These are phyloP conservation scores for Agriopis aurantiaria DNA, from an alignment of 2,888 invertebrate species.

Conservation along the genomic window DNA sequence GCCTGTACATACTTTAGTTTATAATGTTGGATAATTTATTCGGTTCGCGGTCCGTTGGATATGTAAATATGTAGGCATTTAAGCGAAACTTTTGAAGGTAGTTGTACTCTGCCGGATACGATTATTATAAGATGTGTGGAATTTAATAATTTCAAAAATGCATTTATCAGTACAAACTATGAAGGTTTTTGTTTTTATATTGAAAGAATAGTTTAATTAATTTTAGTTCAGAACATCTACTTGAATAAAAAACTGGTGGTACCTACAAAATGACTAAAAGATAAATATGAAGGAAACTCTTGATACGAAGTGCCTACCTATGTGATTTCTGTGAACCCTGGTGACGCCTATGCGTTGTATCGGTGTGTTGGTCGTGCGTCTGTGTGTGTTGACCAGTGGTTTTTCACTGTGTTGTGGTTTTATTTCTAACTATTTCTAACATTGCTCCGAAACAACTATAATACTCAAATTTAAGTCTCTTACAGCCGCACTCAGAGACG, in stretches of 20 bases:
- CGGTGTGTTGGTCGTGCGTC: conserved; percentile 23
- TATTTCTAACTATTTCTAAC: conserved; percentile 12
- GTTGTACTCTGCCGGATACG: neutral
- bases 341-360: conserved; percentile 36
- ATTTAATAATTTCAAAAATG: neutral
- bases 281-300: neutral
- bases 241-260: neutral
- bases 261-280: neutral
- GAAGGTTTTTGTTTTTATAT: neutral
- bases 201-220: neutral
- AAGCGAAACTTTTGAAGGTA: conserved; percentile 2
- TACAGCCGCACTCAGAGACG: too few relatives aligned
- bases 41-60: neutral
- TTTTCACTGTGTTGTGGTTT: conserved; percentile 16
- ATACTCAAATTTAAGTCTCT: neutral
- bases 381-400: conserved; percentile 12
- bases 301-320: conserved; percentile 9
- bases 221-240: neutral
- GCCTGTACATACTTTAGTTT: neutral
- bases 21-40: neutral
- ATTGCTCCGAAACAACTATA: conserved; percentile 2
- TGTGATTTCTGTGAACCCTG: conserved; percentile 25
- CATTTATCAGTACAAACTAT: conserved; percentile 9
- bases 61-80: conserved; percentile 11
- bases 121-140: neutral